These are phyloP conservation scores for Ptychobarbus kaznakovi DNA, from an alignment of 2,797 vertebrate species.

Conservation along the genomic window DNA sequence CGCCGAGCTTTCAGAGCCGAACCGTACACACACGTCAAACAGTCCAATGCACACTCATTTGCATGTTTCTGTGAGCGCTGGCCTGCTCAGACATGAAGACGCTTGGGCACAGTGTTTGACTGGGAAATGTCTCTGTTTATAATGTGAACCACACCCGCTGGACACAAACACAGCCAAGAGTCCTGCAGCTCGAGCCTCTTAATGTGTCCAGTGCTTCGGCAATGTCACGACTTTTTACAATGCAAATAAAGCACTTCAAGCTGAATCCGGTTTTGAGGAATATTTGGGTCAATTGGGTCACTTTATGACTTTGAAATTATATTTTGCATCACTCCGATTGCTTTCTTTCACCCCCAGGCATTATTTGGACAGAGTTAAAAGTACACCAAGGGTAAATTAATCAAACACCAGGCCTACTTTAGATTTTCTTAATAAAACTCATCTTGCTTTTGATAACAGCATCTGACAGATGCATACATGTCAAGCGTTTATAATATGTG, in stretches of 20 bases:
- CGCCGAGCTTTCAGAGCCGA: background rate
- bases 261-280: background rate
- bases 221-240: background rate
- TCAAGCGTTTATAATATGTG: background rate
- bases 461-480: background rate
- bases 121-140: conserved; percentile 66
- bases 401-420: background rate
- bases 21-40: conserved; percentile 39
- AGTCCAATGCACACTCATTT: conserved; percentile 53
- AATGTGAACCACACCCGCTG: conserved; percentile 60
- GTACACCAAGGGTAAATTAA: background rate
- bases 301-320: background rate
- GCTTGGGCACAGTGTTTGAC: conserved; percentile 60
- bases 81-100: conserved; percentile 57
- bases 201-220: background rate
- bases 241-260: background rate
- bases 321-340: background rate
- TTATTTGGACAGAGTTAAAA: background rate
- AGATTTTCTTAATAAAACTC: background rate
- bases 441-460: background rate
- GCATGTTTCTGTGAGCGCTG: conserved; percentile 65
- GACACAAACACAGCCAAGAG: conserved; percentile 7
- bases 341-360: background rate
- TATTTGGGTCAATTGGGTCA: background rate
- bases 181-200: no score